phyloP scores from a whole-genome alignment of 2,797 vertebrate species.

The Sebastes umbrosus region DNA sequence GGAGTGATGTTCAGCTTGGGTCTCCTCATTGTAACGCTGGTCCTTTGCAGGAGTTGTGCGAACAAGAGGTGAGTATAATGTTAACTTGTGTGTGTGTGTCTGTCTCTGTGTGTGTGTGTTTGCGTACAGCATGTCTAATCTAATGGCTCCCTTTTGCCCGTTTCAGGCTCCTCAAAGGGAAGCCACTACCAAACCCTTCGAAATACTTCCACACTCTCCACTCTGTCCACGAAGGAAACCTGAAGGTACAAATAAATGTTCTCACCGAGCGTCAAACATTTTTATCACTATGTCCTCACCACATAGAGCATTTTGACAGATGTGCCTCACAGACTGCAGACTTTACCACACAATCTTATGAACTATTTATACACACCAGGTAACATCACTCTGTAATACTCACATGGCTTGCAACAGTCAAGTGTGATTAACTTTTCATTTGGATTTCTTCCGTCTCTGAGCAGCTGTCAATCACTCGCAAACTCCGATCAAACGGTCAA shows the following conservation, averaged over 20 bases:
- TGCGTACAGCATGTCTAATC: neutral
- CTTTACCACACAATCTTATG: neutral
- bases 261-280: neutral
- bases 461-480: too few relatives aligned
- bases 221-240: slow-evolving; percentile 66
- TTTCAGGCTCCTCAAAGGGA: slow-evolving; percentile 53
- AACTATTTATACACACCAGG: neutral
- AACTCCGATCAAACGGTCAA: too few relatives aligned
- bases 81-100: neutral
- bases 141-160: neutral
- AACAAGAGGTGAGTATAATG: slow-evolving; percentile 42
- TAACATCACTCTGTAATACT: neutral
- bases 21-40: slow-evolving; percentile 10
- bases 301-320: neutral
- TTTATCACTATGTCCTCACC: neutral
- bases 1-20: neutral
- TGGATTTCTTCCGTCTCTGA: neutral
- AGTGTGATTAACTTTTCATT: neutral
- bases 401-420: neutral
- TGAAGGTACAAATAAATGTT: slow-evolving; percentile 64
- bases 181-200: slow-evolving; percentile 74
- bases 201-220: slow-evolving; percentile 75
- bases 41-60: neutral
- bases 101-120: neutral
- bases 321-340: neutral